Evolutionary conservation across 2,113 vertebrate genomes (phyloP), one percentile per base, ranked within the genome.

Genomic region (Gopherus evgoodei): DNA sequence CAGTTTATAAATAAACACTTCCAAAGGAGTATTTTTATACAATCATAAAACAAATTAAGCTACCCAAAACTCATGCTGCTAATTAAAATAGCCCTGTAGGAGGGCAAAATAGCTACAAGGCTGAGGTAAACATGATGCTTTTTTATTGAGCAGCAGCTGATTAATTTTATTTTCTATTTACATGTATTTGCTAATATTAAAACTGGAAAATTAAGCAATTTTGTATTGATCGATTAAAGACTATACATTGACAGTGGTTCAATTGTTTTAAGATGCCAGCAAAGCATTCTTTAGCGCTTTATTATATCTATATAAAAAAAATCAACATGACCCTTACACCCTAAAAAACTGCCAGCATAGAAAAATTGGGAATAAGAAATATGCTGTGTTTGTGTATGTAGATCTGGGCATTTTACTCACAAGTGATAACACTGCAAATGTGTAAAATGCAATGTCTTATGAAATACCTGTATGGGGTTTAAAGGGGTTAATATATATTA

Each of bases 1-100:
- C 94, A 96, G 93, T 97, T 95, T 97, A 98, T 97, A 97, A 97
- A 98, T 97, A 98, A 97, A 97, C 88, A 93, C 86, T 97, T 98
- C 96, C 95, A 97, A 97, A 98, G 96, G 90, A 79, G 1, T 97
- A 93, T 92, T 97, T 97, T 98, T 98, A 97, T 59, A 96, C 90
- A 97, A 97, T 97, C 98, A 97, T 96, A 98, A 98, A 98, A 98
- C 97, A 98, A 98, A 98, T 98, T 98, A 98, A 98, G 98, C 97
- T 95, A 97, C 90, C 93, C 84, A 97, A 98, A 98, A 98, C 98
- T 97, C 98, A 98, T 59, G 97, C 98, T 98, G 98, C 97, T 98
- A 98, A 98, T 98, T 98, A 98, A 98, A 98, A 98, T 97, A 98
- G 96, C 95, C 96, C 97, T 96, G 97, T 97, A 97, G 98, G 98